A percentile compares a stretch with the other conserved stretches of the same genome.
These are phyloP conservation scores for Archocentrus centrarchus DNA, from an alignment of 2,113 vertebrate species.

Conservation along the genomic window DNA sequence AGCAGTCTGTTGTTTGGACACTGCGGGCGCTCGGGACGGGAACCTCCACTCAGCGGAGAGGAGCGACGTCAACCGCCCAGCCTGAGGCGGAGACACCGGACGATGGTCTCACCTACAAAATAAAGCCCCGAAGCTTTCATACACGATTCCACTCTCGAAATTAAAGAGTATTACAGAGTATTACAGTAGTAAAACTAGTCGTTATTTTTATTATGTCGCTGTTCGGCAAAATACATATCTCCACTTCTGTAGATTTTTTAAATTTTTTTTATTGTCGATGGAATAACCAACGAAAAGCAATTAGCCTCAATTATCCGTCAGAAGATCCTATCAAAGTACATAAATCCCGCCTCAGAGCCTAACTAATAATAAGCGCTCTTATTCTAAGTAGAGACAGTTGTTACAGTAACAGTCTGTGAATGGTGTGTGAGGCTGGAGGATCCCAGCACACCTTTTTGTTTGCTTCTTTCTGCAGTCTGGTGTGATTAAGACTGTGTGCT, in stretches of 20 bases:
- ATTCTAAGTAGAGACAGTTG: background rate
- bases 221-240: background rate
- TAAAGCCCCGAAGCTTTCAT: slow-evolving; percentile 1
- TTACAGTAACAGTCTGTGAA: background rate
- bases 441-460: background rate
- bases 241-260: background rate
- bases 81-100: background rate
- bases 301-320: background rate
- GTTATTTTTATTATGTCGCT: too few species aligned
- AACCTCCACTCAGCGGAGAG: background rate
- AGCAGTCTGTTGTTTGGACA: background rate
- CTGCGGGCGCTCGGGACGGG: background rate
- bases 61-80: background rate
- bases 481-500: background rate
- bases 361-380: background rate
- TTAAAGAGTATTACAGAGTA: too few species aligned
- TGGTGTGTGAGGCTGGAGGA: background rate
- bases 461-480: background rate
- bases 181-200: too few species aligned
- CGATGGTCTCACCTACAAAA: background rate
- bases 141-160: too few species aligned
- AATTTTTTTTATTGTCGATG: too few species aligned
- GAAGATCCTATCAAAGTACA: background rate
- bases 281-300: too few species aligned
- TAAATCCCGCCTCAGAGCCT: background rate